A percentile compares a stretch with the other conserved stretches of the same genome.
Conservation (phyloP, 1,140 invertebrate genomes). For the Papilio machaon region DNA sequence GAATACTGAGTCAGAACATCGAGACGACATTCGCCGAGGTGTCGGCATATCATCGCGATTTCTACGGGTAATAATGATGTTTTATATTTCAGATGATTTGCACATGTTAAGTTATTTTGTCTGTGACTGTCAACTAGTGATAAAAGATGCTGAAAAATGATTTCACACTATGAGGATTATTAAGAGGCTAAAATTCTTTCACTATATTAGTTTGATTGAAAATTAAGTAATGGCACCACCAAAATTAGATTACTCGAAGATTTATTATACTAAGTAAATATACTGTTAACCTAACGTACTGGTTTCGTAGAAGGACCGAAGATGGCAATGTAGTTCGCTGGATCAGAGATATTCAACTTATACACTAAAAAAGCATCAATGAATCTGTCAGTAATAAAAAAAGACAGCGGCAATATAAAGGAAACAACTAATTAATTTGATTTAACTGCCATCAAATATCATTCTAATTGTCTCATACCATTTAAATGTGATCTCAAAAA, state of each 20-base stretch:
- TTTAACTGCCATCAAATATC: neutral
- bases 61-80: constrained; percentile 11
- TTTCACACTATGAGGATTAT: too few relatives aligned
- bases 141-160: too few relatives aligned
- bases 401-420: neutral
- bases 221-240: too few relatives aligned
- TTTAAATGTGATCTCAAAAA: neutral
- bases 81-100: neutral
- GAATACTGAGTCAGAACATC: neutral
- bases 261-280: too few relatives aligned
- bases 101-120: neutral
- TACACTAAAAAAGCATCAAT: too few relatives aligned
- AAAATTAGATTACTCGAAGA: too few relatives aligned
- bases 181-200: too few relatives aligned
- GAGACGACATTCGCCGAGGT: constrained; percentile 6
- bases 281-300: too few relatives aligned
- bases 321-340: too few relatives aligned
- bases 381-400: neutral
- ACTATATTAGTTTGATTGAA: too few relatives aligned
- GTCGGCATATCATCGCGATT: constrained; percentile 3
- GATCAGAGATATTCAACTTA: too few relatives aligned
- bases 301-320: too few relatives aligned
- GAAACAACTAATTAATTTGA: neutral
- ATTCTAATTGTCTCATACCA: neutral
- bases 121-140: neutral